Conservation (phyloP, 2,113 vertebrate genomes). For the Rhinogobius similis region DNA sequence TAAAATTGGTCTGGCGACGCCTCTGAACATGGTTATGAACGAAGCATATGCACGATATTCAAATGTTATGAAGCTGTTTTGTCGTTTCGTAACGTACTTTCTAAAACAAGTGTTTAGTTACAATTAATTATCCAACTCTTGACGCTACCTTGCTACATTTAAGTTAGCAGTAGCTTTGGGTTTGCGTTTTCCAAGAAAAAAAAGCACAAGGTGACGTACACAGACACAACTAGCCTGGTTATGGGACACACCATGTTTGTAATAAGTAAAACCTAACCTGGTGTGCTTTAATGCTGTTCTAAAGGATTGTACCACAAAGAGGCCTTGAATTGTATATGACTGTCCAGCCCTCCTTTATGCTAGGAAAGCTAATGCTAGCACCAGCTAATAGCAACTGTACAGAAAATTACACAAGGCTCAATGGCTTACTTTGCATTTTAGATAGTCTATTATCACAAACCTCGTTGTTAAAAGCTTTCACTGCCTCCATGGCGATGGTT, state of each 20-base stretch:
- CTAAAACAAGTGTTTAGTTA: slow-evolving; percentile 35
- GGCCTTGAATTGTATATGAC: slow-evolving; percentile 59
- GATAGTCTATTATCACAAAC: slow-evolving; percentile 66
- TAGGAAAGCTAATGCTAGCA: slow-evolving; percentile 55
- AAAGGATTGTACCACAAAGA: slow-evolving; percentile 24
- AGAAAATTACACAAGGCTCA: not conserved
- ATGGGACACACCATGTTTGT: not conserved
- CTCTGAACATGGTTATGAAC: not conserved
- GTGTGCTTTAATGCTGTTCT: not conserved
- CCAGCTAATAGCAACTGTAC: slow-evolving; percentile 40
- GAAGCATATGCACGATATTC: not conserved
- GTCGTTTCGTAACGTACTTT: not conserved
- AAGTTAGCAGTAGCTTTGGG: slow-evolving; percentile 8
- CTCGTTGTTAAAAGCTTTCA: slow-evolving; percentile 84
- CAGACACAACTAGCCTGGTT: not conserved
- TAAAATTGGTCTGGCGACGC: too few relatives aligned
- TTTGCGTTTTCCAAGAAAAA: not conserved
- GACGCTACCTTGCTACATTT: slow-evolving; percentile 22
- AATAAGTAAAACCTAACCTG: not conserved
- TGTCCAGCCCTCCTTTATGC: slow-evolving; percentile 28
- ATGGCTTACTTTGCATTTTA: not conserved
- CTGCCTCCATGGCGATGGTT: slow-evolving; percentile 78
- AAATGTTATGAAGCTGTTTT: not conserved
- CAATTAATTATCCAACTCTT: slow-evolving; percentile 41
- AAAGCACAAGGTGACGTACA: not conserved